A percentile compares a stretch with the other conserved stretches of the same genome.
These are phyloP conservation scores for Caenorhabditis imperialis DNA, from an alignment of 2,888 invertebrate species.

Conservation along the genomic window DNA sequence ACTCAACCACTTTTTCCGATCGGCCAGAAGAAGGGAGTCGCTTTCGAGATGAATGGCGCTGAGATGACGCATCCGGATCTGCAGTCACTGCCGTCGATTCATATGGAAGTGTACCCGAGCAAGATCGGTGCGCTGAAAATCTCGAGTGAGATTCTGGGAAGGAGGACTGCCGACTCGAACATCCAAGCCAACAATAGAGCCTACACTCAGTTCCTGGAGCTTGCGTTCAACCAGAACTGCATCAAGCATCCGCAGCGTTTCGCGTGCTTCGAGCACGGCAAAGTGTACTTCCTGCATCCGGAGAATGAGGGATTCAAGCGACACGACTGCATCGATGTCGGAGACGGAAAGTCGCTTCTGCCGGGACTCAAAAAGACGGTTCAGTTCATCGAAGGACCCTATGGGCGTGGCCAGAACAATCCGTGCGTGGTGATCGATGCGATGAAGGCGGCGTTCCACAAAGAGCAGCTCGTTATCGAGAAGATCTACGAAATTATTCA, in stretches of 20 bases:
- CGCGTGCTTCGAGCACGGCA: constrained; percentile 56
- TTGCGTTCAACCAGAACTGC: constrained; percentile 48
- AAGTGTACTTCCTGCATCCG: constrained; percentile 45
- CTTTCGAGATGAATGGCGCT: too few species aligned
- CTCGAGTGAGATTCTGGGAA: constrained; percentile 13
- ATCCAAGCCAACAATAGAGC: constrained; percentile 22
- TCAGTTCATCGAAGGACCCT: constrained; percentile 56
- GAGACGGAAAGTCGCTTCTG: constrained; percentile 55
- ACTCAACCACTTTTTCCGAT: constrained; percentile 37
- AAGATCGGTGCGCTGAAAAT: too few species aligned
- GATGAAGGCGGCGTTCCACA: constrained; percentile 64
- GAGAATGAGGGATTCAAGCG: constrained; percentile 17
- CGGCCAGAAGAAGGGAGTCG: too few species aligned
- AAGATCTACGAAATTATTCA: constrained; percentile 30
- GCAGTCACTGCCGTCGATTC: constrained; percentile 16
- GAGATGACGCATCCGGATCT: too few species aligned
- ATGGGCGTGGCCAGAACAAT: constrained; percentile 45
- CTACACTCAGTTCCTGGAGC: constrained; percentile 40
- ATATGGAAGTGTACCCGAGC: constrained; percentile 29
- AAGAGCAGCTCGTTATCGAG: constrained; percentile 20
- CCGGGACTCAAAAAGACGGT: constrained; percentile 56
- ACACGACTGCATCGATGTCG: constrained; percentile 41
- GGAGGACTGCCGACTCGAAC: constrained; percentile 24
- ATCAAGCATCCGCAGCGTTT: constrained; percentile 35
- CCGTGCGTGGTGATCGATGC: constrained; percentile 57